phyloP scores from a whole-genome alignment of 2,797 vertebrate species.

The Muscicapa comitata region DNA sequence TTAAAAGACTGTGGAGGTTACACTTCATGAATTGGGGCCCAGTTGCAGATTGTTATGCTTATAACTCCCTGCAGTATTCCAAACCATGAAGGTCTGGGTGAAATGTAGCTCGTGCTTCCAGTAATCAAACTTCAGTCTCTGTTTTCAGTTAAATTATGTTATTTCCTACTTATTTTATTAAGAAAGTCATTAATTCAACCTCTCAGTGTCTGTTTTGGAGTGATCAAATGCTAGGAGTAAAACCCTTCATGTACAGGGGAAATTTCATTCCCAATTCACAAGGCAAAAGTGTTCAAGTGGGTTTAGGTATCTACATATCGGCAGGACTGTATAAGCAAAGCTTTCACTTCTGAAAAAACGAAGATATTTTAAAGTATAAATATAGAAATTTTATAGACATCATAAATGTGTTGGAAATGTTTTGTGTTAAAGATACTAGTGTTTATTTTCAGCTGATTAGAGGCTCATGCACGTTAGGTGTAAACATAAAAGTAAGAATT shows the following conservation, averaged over 20 bases:
- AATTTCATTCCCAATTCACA: neutral
- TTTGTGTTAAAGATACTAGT: neutral
- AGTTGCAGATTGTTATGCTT: neutral
- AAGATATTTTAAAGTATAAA: neutral
- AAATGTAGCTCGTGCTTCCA: neutral
- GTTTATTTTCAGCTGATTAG: neutral
- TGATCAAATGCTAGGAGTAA: neutral
- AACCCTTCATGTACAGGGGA: neutral
- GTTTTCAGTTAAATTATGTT: neutral
- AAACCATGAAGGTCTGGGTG: neutral
- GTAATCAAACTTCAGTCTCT: neutral
- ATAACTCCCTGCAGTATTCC: neutral
- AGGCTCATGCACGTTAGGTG: rapidly evolving
- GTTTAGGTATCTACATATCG: neutral
- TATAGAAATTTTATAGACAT: neutral
- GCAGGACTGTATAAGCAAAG: neutral
- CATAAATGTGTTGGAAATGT: neutral
- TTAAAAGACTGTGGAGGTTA: neutral
- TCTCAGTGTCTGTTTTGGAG: neutral
- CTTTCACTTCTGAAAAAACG: neutral
- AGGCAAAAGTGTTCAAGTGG: neutral
- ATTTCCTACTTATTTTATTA: neutral
- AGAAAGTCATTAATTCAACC: neutral
- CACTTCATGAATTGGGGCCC: neutral
- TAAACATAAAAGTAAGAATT: neutral